Evolutionary conservation across 1,140 invertebrate species (phyloP).

Genomic region (Oncopodura yosiiana): DNA sequence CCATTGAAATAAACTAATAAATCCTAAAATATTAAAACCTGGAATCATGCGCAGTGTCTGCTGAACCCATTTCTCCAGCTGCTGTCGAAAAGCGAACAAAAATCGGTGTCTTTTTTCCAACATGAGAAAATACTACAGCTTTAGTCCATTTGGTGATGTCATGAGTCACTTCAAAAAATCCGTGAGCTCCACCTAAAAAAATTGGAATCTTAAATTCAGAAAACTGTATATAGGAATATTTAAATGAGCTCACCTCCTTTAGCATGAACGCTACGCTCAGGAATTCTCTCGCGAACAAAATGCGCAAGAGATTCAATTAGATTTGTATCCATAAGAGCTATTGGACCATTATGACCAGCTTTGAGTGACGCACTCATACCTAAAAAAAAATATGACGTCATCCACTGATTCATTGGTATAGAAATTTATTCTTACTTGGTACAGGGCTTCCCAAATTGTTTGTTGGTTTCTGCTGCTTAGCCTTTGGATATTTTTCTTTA

Average conservation of each 20-base stretch:
- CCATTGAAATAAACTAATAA: no score
- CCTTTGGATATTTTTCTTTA: no score
- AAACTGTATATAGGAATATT: no score
- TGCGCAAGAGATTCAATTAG: constrained; percentile 80
- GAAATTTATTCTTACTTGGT: no score
- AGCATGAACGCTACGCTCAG: constrained; percentile 93
- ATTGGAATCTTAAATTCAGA: no score
- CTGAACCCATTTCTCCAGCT: constrained; percentile 50
- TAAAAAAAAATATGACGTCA: no score
- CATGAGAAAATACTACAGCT: constrained; percentile 48
- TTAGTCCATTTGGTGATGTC: constrained; percentile 72
- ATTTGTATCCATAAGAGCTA: constrained; percentile 73
- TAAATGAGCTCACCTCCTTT: constrained; percentile 50
- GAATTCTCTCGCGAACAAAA: constrained; percentile 87
- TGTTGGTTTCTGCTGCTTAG: no score
- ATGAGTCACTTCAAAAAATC: constrained; percentile 61
- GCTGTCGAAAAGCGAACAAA: constrained; percentile 54
- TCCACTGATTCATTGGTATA: no score
- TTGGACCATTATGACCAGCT: constrained; percentile 75
- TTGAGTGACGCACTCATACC: constrained; percentile 48
- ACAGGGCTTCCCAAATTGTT: no score
- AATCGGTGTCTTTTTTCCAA: constrained; percentile 50
- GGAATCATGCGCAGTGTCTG: constrained; percentile 41
- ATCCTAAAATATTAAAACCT: no score
- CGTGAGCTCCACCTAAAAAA: constrained; percentile 52